Base-by-base conservation (phyloP, 1,140 invertebrate species). In the Zaprionus camerounensis region DNA sequence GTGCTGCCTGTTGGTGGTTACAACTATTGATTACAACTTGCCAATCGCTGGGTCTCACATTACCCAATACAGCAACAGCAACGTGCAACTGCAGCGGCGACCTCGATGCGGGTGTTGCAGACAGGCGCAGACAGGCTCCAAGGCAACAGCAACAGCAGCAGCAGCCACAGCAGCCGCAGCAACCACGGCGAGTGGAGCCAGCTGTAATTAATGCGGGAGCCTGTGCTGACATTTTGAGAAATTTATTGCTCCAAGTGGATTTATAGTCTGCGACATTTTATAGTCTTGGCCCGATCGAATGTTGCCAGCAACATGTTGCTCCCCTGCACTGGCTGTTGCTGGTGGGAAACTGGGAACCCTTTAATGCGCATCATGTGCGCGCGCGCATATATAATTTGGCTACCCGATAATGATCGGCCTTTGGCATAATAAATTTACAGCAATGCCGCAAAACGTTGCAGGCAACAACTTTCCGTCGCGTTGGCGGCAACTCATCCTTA, bases 171-270 rank as follows among this genome's bases (percentile, higher is more conserved):
- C 66, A 56, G 36, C 70, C 56, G 22, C 59, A 44, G 46, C 70
- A 78, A 58, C 65, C 36, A 74, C 78, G 73, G 55, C 68, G 77
- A 65, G 58, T 71, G 65, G 74, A 90, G 81, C 46, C 46, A 51
- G 69, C 81, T 87, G 86, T 91, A 91, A 91, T 91, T 91, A 91
- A 91, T 91, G 90, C 90, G 90, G 90, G 90, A 91, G 90, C 82
- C 82, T 88, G 78, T 74, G 82, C 86, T 90, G 85, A 90, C 85
- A 90, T 90, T 90, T 90, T 90, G 86, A 90, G 81, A 90, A 90
- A 90, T 90, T 90, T 90, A 90, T 90, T 85, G 86, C 86, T 71
- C 76, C 85, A 82, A 90, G 85, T 90, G 85, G 85, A 90, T 90
- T 90, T 90, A 90, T 90, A 91, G 85, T 90, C 85, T 90, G 85